Evolutionary conservation across 2,797 vertebrate genomes (phyloP).

Genomic region (Sebastes matsubarae): DNA sequence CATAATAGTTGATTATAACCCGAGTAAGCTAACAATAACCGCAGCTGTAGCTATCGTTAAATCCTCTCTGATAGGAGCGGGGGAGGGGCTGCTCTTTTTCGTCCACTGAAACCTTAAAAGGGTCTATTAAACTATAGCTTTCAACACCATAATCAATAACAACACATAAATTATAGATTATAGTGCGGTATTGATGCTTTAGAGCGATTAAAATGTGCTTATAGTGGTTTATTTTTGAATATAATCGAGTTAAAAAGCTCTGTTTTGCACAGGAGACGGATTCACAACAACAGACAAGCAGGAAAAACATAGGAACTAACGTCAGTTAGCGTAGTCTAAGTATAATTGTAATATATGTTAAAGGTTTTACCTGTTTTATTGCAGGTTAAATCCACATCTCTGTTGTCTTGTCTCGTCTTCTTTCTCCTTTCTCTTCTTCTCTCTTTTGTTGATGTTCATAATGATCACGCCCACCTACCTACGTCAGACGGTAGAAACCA

Average conservation of each 20-base stretch:
- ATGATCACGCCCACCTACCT: constrained; percentile 57
- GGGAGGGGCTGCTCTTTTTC: constrained; percentile 57
- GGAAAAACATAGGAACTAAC: neutral
- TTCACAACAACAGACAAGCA: constrained; percentile 1
- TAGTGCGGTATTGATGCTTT: rapidly evolving
- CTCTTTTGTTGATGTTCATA: constrained; percentile 81
- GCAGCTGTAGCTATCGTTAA: constrained; percentile 31
- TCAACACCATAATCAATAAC: neutral
- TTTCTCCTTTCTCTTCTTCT: constrained; percentile 47
- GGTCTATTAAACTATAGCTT: neutral
- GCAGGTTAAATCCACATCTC: constrained; percentile 63
- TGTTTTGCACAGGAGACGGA: neutral
- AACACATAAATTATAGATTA: neutral
- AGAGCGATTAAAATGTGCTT: neutral
- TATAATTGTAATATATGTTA: too few relatives aligned
- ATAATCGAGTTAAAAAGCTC: neutral
- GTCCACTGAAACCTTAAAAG: neutral
- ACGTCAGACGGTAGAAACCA: constrained; percentile 47
- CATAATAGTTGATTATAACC: neutral
- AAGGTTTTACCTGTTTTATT: constrained; percentile 54
- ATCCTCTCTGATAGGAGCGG: constrained; percentile 54
- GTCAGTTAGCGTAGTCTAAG: too few relatives aligned
- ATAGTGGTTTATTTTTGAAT: neutral
- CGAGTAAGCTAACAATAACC: constrained; percentile 2
- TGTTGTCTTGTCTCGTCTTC: constrained; percentile 37